Evolutionary conservation across 2,113 vertebrate species (phyloP).

Genomic region (Mobula hypostoma): DNA sequence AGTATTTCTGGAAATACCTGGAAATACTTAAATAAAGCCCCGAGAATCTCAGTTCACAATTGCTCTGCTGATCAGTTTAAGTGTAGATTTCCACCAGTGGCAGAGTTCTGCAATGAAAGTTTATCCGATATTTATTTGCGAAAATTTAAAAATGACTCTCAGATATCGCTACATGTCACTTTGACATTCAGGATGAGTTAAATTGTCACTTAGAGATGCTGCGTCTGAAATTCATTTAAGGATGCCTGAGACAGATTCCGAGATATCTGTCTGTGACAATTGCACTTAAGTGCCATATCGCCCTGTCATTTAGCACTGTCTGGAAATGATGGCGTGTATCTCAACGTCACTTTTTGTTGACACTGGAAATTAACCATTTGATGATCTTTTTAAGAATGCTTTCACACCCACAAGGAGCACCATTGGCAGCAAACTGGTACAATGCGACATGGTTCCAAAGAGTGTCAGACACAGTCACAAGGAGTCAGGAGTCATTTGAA

Average conservation of each 20-base stretch:
- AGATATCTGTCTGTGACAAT: slow-evolving; percentile 35
- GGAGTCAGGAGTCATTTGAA: not conserved
- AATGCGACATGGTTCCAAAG: too few species aligned
- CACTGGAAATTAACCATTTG: slow-evolving; percentile 10
- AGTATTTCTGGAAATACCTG: not conserved
- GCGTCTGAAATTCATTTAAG: slow-evolving; percentile 33
- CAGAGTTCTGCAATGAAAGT: slow-evolving; percentile 2
- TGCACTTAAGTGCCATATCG: slow-evolving; percentile 21
- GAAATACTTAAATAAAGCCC: not conserved
- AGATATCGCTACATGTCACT: slow-evolving; percentile 35
- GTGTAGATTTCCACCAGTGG: not conserved
- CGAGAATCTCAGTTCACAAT: not conserved
- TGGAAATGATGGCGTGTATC: not conserved
- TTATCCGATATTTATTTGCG: slow-evolving; percentile 2
- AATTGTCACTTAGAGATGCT: slow-evolving; percentile 35
- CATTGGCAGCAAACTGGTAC: not conserved
- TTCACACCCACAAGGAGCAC: not conserved
- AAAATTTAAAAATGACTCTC: slow-evolving; percentile 29
- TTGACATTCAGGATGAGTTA: slow-evolving; percentile 27
- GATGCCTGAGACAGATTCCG: slow-evolving; percentile 3
- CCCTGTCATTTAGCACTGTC: slow-evolving; percentile 23
- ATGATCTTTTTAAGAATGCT: not conserved
- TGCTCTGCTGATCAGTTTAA: slow-evolving; percentile 19
- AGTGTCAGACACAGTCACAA: not conserved
- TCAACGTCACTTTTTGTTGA: slow-evolving; percentile 12